phyloP scores from a whole-genome alignment of 2,888 invertebrate genomes.

The Hoplodrina ambigua region DNA sequence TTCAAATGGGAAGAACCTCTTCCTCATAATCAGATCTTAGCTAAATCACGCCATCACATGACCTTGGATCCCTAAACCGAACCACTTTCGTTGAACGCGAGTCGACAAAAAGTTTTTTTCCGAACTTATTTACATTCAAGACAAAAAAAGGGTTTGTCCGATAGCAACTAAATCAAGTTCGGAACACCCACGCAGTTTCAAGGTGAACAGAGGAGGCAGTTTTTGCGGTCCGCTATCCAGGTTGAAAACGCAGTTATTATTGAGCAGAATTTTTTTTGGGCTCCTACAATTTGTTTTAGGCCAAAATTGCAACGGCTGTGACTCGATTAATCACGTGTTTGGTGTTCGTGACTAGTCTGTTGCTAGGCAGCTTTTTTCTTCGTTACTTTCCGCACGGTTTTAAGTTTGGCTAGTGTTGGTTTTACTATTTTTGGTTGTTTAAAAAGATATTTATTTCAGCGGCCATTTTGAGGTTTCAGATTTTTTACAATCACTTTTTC shows the following conservation, averaged over 20 bases:
- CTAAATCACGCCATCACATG: conserved; percentile 43
- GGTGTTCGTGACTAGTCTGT: conserved; percentile 71
- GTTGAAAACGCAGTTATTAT: conserved; percentile 72
- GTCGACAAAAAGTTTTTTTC: conserved; percentile 71
- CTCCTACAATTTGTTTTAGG: conserved; percentile 61
- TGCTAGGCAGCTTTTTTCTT: conserved; percentile 70
- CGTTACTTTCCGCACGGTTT: conserved; percentile 55
- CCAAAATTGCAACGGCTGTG: conserved; percentile 73
- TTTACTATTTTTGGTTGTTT: conserved; percentile 37
- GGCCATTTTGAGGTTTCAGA: conserved; percentile 26
- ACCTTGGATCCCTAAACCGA: conserved; percentile 39
- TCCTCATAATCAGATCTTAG: conserved; percentile 37
- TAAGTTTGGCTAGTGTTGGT: conserved; percentile 44
- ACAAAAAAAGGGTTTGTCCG: conserved; percentile 89
- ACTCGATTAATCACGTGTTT: conserved; percentile 75
- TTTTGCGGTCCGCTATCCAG: conserved; percentile 77
- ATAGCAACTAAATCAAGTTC: conserved; percentile 88
- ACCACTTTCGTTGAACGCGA: conserved; percentile 56
- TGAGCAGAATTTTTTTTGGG: conserved; percentile 62
- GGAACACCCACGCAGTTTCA: conserved; percentile 85
- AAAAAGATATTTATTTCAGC: conserved; percentile 33
- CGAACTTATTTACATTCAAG: conserved; percentile 88
- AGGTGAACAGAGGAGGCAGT: conserved; percentile 83
- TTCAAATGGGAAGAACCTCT: conserved; percentile 38
- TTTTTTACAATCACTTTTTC: conserved; percentile 19